Conservation (phyloP, 2,113 vertebrate genomes). For the Scatophagus argus region DNA sequence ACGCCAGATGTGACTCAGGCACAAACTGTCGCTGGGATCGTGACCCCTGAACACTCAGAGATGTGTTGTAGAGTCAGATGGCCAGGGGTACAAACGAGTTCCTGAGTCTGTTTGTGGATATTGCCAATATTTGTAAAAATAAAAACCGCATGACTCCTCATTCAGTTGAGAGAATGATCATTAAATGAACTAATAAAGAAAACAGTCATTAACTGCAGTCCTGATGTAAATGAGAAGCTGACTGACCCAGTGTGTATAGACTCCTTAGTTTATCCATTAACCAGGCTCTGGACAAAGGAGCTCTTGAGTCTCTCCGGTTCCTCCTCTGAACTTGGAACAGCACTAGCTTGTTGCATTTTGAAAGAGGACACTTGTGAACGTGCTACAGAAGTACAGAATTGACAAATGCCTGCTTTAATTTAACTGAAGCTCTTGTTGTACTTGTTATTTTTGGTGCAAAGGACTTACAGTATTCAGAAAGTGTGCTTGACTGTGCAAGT, state of each 20-base stretch:
- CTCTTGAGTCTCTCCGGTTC: constrained; percentile 33
- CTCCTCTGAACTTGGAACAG: constrained; percentile 27
- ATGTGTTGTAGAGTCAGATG: too few relatives aligned
- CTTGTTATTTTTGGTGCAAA: constrained; percentile 31
- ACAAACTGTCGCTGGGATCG: too few relatives aligned
- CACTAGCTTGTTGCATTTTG: constrained; percentile 1
- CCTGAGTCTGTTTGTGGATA: too few relatives aligned
- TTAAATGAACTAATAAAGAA: background rate
- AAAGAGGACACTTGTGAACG: constrained; percentile 46
- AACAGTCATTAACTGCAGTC: background rate
- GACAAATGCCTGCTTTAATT: constrained; percentile 37
- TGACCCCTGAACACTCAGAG: too few relatives aligned
- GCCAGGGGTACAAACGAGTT: too few relatives aligned
- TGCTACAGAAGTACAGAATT: constrained; percentile 2
- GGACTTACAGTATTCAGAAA: constrained; percentile 5
- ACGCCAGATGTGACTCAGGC: too few relatives aligned
- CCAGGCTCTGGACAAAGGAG: constrained; percentile 20
- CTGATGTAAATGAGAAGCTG: background rate
- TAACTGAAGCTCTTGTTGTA: constrained; percentile 8
- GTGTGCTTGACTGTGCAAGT: background rate
- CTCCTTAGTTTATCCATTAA: background rate
- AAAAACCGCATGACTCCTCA: background rate
- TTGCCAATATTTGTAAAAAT: background rate
- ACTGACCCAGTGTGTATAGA: background rate
- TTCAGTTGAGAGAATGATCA: background rate